Evolutionary conservation across 2,113 vertebrate species (phyloP).

Genomic region (Microtus ochrogaster): DNA sequence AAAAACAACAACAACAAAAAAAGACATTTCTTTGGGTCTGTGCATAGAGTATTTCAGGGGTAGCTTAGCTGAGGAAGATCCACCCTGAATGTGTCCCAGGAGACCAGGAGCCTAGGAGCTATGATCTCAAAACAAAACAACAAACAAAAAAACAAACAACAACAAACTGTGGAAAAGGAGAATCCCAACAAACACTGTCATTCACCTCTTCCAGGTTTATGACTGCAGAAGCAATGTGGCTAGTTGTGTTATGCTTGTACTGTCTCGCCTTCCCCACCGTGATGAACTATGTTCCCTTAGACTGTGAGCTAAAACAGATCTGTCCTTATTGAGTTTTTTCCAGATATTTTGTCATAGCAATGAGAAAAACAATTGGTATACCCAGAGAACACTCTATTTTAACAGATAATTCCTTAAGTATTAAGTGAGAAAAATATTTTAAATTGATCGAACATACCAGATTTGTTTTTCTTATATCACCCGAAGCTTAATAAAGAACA

Average conservation of each 20-base stretch:
- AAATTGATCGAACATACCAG: constrained; percentile 7
- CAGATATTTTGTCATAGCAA: background rate
- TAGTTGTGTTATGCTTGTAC: background rate
- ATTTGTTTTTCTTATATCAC: background rate
- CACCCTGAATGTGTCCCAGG: background rate
- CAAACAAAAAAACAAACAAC: no score
- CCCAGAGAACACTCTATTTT: background rate
- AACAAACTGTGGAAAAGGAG: no score
- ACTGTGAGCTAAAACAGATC: background rate
- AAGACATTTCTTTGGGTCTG: background rate
- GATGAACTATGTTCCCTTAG: background rate
- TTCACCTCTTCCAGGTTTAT: background rate
- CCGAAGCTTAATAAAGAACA: background rate
- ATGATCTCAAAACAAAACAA: background rate
- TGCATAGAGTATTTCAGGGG: background rate
- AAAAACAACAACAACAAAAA: no score
- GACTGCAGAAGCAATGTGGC: background rate
- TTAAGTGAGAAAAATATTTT: background rate
- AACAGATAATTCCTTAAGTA: background rate
- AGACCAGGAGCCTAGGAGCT: background rate
- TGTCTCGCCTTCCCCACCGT: background rate
- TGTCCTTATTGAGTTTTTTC: background rate
- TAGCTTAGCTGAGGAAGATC: background rate
- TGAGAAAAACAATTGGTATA: background rate
- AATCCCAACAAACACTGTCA: background rate